Evolutionary conservation across 2,797 vertebrate species (phyloP).

Genomic region (Clarias pachynema): DNA sequence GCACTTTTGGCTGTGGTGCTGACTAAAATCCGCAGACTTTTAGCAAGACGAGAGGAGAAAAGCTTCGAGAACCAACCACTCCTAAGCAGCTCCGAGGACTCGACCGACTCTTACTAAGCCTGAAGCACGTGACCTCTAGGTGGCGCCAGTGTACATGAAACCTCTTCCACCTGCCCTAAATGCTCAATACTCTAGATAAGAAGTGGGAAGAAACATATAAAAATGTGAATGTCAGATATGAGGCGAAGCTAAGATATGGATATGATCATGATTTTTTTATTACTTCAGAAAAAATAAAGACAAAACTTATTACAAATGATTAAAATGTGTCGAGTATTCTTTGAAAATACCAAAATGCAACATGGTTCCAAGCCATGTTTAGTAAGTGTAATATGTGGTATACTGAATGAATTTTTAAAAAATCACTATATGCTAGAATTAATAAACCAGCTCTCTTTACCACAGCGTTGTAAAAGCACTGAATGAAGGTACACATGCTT

Average conservation of each 20-base stretch:
- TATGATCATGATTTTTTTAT: neutral
- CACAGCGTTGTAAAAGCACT: neutral
- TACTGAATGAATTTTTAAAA: too few relatives aligned
- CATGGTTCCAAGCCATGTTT: too few relatives aligned
- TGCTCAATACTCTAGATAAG: neutral
- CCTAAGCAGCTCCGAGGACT: conserved; percentile 72
- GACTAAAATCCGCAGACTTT: conserved; percentile 21
- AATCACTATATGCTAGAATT: too few relatives aligned
- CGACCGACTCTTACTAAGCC: conserved; percentile 69
- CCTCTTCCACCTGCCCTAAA: neutral
- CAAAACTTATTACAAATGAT: too few relatives aligned
- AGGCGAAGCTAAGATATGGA: neutral
- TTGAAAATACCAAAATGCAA: too few relatives aligned
- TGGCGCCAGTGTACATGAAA: neutral
- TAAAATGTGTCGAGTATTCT: too few relatives aligned
- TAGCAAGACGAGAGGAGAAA: conserved; percentile 58
- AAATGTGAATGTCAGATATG: neutral
- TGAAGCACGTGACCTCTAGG: conserved; percentile 8
- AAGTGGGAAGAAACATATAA: neutral
- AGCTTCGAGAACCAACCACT: conserved; percentile 81
- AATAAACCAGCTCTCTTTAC: neutral
- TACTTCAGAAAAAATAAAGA: neutral
- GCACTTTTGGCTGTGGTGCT: conserved; percentile 54
- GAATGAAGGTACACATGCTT: neutral
- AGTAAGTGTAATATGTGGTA: too few relatives aligned